Evolutionary conservation across 1,140 invertebrate genomes (phyloP).

Genomic region (Trichomalopsis sarcophagae): DNA sequence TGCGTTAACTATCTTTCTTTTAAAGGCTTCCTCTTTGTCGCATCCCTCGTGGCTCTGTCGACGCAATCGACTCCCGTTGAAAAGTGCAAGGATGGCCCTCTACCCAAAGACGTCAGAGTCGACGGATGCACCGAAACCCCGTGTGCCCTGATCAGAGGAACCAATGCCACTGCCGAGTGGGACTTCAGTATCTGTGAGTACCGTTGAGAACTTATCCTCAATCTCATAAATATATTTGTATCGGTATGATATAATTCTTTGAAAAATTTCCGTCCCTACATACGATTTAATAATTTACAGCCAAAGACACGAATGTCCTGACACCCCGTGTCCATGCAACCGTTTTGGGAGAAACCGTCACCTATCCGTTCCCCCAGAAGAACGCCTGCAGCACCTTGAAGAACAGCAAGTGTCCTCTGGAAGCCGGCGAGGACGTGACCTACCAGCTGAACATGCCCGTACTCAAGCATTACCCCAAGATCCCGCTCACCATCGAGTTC

Average conservation of each 20-base stretch:
- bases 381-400: slow-evolving; percentile 60
- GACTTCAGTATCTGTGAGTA: slow-evolving; percentile 60
- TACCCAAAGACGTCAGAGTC: slow-evolving; percentile 52
- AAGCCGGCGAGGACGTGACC: slow-evolving; percentile 58
- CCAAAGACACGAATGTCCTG: slow-evolving; percentile 48
- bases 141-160: slow-evolving; percentile 57
- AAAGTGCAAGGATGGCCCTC: slow-evolving; percentile 43
- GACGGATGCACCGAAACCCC: slow-evolving; percentile 55
- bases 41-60: slow-evolving; percentile 53
- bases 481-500: slow-evolving; percentile 56
- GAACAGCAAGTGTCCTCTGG: slow-evolving; percentile 61
- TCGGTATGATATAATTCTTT: too few relatives aligned
- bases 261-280: too few relatives aligned
- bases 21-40: slow-evolving; percentile 25
- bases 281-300: slow-evolving; percentile 52
- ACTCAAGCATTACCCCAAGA: slow-evolving; percentile 53
- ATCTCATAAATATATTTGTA: too few relatives aligned
- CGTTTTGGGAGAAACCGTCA: not conserved
- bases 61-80: slow-evolving; percentile 50
- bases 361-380: slow-evolving; percentile 56
- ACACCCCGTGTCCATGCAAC: slow-evolving; percentile 54
- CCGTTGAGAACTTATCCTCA: not conserved
- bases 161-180: slow-evolving; percentile 51
- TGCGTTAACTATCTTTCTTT: not conserved
- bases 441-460: slow-evolving; percentile 63